These are phyloP conservation scores for Hipparchia sbordonii DNA, from an alignment of 2,888 invertebrate species.

Conservation along the genomic window DNA sequence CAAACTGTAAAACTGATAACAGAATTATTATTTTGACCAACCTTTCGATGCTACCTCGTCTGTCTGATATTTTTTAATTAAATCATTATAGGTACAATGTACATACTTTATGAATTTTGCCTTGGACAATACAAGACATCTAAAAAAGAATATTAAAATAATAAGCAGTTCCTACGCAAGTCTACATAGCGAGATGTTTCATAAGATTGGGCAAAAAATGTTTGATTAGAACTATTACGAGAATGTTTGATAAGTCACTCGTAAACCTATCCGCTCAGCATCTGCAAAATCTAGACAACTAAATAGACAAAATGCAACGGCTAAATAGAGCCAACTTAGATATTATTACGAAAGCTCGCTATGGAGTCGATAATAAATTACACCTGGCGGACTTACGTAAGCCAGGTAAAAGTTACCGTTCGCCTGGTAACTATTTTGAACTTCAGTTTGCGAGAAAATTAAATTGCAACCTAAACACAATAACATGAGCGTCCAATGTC, in stretches of 20 bases:
- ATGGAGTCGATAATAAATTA: conserved; percentile 77
- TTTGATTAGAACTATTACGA: background rate
- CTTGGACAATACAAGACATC: background rate
- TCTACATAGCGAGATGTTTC: background rate
- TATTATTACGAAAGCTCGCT: conserved; percentile 78
- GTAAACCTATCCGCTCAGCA: conserved; percentile 12
- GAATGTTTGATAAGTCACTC: background rate
- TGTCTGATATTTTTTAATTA: background rate
- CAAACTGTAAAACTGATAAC: background rate
- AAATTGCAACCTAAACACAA: conserved; percentile 42
- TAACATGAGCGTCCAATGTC: conserved; percentile 24
- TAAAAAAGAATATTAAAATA: background rate
- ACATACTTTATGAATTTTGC: background rate
- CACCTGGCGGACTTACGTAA: conserved; percentile 74
- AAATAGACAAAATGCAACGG: conserved; percentile 26
- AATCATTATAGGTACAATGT: background rate
- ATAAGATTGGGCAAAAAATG: background rate
- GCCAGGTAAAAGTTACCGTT: conserved; percentile 77
- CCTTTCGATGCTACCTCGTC: background rate
- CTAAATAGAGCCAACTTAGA: conserved; percentile 56
- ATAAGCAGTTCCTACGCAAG: background rate
- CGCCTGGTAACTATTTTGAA: conserved; percentile 68
- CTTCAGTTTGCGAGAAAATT: conserved; percentile 53
- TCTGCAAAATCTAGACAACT: conserved; percentile 14
- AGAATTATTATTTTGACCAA: background rate